Evolutionary conservation across 2,113 vertebrate genomes (phyloP).

Genomic region (Rhagologus leucostigma): DNA sequence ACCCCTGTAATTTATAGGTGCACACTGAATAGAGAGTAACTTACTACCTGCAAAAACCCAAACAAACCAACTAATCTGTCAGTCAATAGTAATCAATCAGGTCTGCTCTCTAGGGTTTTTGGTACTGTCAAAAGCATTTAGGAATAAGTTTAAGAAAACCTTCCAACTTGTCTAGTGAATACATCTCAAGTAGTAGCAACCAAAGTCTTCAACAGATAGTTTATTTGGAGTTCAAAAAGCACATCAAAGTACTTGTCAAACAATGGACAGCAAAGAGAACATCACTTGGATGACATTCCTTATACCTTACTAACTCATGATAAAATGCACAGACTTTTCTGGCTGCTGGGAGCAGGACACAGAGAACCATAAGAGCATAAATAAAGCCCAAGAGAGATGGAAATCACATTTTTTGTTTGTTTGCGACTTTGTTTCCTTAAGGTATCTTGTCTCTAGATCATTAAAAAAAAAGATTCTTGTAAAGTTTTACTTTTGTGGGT

Average conservation of each 20-base stretch:
- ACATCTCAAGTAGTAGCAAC: background rate
- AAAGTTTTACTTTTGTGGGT: background rate
- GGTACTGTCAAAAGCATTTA: slow-evolving; percentile 12
- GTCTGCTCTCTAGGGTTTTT: background rate
- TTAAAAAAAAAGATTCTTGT: background rate
- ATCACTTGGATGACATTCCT: background rate
- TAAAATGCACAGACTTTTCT: background rate
- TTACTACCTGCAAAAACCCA: background rate
- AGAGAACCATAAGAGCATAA: background rate
- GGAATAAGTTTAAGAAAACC: background rate
- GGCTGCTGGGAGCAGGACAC: background rate
- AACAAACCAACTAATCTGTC: slow-evolving; percentile 25
- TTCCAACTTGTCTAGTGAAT: background rate
- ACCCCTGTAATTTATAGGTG: background rate
- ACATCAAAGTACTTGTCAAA: background rate
- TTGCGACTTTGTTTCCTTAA: background rate
- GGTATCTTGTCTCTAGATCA: background rate
- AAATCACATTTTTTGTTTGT: background rate
- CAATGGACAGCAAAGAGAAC: background rate
- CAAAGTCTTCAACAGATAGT: background rate
- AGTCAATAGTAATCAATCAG: slow-evolving; percentile 23
- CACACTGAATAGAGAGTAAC: background rate
- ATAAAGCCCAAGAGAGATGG: background rate
- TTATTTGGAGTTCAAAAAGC: background rate
- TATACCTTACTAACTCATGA: background rate